Evolutionary conservation across 2,113 vertebrate genomes (phyloP).

Genomic region (Ivindomyrus marchei): DNA sequence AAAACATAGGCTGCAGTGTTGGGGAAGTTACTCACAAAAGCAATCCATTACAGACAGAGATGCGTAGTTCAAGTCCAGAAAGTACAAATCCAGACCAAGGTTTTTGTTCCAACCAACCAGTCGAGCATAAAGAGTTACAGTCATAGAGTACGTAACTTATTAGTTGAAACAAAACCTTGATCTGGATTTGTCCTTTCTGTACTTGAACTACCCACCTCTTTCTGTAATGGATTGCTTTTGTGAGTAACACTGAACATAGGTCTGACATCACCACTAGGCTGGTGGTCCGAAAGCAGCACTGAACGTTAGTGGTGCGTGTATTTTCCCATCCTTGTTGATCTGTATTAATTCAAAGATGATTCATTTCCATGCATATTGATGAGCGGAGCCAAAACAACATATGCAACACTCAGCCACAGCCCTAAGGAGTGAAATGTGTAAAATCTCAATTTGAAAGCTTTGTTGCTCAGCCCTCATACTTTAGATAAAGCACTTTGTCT

Average conservation of each 20-base stretch:
- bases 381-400: not conserved
- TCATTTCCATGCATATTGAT: not conserved
- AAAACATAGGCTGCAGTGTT: not conserved
- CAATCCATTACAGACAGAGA: not conserved
- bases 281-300: not conserved
- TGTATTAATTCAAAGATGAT: not conserved
- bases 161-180: not conserved
- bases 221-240: not conserved
- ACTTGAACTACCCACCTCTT: not conserved
- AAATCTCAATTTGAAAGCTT: not conserved
- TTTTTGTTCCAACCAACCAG: not conserved
- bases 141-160: not conserved
- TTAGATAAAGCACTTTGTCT: not conserved
- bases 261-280: not conserved
- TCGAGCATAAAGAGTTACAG: too few relatives aligned
- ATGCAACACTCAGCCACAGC: not conserved
- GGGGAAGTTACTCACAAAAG: not conserved
- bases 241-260: not conserved
- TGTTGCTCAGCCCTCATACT: not conserved
- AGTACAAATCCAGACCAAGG: too few relatives aligned
- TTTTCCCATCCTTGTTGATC: not conserved
- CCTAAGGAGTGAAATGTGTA: not conserved
- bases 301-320: not conserved
- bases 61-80: too few relatives aligned
- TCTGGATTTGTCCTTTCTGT: not conserved